phyloP scores from a whole-genome alignment of 2,888 invertebrate genomes.

The Cheilosia vulpina region DNA sequence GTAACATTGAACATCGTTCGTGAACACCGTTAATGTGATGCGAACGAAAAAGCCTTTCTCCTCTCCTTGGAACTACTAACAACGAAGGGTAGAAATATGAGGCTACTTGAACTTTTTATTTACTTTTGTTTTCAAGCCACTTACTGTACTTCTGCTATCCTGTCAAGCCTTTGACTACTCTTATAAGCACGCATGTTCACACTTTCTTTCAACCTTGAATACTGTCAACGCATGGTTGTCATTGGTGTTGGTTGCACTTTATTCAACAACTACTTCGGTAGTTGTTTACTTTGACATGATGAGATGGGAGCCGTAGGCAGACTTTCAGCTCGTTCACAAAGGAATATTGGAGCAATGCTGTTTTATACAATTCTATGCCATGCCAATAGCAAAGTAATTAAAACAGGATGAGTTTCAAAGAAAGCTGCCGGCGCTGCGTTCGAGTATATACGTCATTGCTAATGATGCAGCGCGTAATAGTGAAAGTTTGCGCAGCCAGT shows the following conservation, averaged over 20 bases:
- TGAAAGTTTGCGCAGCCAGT: too few relatives aligned
- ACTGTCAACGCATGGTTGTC: neutral
- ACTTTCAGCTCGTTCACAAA: neutral
- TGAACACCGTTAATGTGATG: too few relatives aligned
- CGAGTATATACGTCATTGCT: too few relatives aligned
- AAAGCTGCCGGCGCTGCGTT: too few relatives aligned
- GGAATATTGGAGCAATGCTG: neutral
- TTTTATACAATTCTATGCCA: neutral
- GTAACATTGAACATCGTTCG: too few relatives aligned
- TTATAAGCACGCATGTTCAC: neutral
- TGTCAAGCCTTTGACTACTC: neutral
- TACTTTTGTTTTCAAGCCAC: neutral
- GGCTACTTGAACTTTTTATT: neutral
- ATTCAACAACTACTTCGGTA: constrained; percentile 6
- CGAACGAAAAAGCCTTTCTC: too few relatives aligned
- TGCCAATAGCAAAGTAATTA: too few relatives aligned
- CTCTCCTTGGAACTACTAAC: too few relatives aligned
- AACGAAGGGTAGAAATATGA: neutral
- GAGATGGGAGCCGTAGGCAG: constrained; percentile 3
- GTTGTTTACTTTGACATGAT: constrained; percentile 15
- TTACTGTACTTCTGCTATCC: neutral
- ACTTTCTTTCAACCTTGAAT: neutral
- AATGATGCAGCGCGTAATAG: too few relatives aligned
- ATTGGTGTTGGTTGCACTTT: constrained; percentile 13
- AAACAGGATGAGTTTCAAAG: too few relatives aligned